Percentiles rank a stretch among this genome's conserved stretches.
phyloP scores from a whole-genome alignment of 2,888 invertebrate species.

The Pollenia griseotomentosa region DNA sequence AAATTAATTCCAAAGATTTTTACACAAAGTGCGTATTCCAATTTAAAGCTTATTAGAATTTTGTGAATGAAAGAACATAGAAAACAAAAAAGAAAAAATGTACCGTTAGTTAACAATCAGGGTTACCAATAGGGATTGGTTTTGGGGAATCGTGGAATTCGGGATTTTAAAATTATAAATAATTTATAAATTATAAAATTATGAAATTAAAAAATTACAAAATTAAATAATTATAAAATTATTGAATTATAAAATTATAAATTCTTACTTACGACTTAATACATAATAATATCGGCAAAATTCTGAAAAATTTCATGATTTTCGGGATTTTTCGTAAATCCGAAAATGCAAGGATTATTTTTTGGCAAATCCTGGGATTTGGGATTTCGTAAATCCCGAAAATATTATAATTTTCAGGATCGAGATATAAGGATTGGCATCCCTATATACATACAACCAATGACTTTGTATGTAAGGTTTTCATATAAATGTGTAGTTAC shows the following conservation, averaged over 20 bases:
- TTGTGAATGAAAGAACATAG: too few relatives aligned
- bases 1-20: conserved; percentile 2
- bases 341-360: conserved; percentile 8
- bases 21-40: background rate
- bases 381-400: background rate
- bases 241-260: background rate
- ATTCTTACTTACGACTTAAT: conserved; percentile 3
- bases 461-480: background rate
- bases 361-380: conserved; percentile 10
- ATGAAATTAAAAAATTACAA: background rate
- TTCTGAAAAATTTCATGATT: background rate
- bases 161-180: conserved; percentile 6
- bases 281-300: background rate
- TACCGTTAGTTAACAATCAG: too few relatives aligned
- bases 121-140: background rate
- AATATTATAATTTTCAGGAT: conserved; percentile 3
- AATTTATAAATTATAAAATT: background rate
- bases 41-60: too few relatives aligned
- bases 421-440: conserved; percentile 6
- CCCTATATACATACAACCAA: conserved; percentile 8
- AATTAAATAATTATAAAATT: background rate
- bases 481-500: conserved; percentile 23
- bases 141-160: conserved; percentile 1
- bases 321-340: conserved; percentile 3
- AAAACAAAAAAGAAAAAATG: too few relatives aligned